A percentile compares a stretch with the other conserved stretches of the same genome.
These are phyloP conservation scores for Parasteatoda lunata DNA, from an alignment of 2,888 invertebrate species.

Conservation along the genomic window DNA sequence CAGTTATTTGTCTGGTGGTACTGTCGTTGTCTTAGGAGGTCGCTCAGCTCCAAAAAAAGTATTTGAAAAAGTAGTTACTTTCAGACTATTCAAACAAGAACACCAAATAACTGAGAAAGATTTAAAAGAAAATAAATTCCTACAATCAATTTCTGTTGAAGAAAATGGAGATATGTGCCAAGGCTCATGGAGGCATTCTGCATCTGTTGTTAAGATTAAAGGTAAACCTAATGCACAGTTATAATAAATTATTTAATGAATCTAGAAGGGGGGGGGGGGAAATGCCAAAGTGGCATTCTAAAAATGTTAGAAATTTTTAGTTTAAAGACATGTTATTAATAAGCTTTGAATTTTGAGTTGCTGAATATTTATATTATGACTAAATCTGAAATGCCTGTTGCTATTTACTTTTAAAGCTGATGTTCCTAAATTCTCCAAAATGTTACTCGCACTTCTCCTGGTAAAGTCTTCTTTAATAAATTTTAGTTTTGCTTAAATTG, in stretches of 20 bases:
- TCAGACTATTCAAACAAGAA: neutral
- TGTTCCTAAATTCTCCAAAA: no score
- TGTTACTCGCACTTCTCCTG: no score
- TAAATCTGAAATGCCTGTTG: no score
- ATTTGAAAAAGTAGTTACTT: conserved; percentile 50
- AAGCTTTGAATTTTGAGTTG: no score
- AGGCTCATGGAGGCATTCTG: conserved; percentile 75
- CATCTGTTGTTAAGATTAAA: conserved; percentile 71
- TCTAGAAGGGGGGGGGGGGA: neutral
- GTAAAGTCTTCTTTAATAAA: no score
- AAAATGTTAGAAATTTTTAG: neutral
- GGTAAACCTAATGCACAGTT: conserved; percentile 68
- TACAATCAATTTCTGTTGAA: conserved; percentile 1
- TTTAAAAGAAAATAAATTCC: neutral
- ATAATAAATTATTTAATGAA: neutral
- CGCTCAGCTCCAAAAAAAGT: conserved; percentile 73
- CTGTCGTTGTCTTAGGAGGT: conserved; percentile 74
- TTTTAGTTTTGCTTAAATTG: no score
- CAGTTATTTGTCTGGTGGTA: conserved; percentile 69
- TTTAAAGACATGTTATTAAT: no score
- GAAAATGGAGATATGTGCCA: conserved; percentile 67
- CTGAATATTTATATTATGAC: no score
- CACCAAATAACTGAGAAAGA: neutral
- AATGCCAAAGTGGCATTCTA: neutral
- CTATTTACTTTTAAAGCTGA: no score